phyloP scores from a whole-genome alignment of 2,113 vertebrate species.

The Mungos mungo region DNA sequence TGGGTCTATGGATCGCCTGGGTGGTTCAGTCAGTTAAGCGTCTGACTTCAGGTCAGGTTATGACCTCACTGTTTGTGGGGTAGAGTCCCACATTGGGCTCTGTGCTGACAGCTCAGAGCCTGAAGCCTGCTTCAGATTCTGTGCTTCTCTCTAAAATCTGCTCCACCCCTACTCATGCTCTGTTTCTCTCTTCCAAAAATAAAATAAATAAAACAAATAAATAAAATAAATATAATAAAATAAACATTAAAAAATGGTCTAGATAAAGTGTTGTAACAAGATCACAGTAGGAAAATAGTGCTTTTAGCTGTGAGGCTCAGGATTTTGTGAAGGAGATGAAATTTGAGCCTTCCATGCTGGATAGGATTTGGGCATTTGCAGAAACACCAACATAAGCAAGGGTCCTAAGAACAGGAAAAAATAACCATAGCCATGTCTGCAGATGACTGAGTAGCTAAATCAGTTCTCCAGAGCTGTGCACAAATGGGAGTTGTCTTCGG shows the following conservation, averaged over 20 bases:
- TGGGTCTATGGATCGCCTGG: not conserved
- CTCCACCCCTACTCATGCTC: too few species aligned
- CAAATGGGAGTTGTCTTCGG: not conserved
- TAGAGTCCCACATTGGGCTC: too few species aligned
- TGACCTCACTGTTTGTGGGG: too few species aligned
- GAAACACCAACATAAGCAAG: not conserved
- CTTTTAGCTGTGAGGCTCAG: not conserved
- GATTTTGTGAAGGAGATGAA: not conserved
- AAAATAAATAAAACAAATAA: too few species aligned
- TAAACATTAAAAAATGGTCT: not conserved
- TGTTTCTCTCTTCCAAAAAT: too few species aligned
- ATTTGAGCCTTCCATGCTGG: not conserved
- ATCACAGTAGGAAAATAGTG: not conserved
- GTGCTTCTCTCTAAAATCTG: too few species aligned
- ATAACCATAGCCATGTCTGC: not conserved
- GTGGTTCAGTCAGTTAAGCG: too few species aligned
- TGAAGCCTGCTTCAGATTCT: too few species aligned
- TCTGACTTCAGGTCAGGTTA: too few species aligned
- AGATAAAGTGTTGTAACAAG: not conserved
- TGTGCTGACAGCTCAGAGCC: too few species aligned
- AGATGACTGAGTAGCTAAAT: not conserved
- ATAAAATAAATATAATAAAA: too few species aligned
- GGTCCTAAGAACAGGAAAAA: not conserved
- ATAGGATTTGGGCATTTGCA: not conserved
- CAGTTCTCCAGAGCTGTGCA: not conserved